These are phyloP conservation scores for Epinotia demarniana DNA, from an alignment of 2,888 invertebrate genomes.

Conservation along the genomic window DNA sequence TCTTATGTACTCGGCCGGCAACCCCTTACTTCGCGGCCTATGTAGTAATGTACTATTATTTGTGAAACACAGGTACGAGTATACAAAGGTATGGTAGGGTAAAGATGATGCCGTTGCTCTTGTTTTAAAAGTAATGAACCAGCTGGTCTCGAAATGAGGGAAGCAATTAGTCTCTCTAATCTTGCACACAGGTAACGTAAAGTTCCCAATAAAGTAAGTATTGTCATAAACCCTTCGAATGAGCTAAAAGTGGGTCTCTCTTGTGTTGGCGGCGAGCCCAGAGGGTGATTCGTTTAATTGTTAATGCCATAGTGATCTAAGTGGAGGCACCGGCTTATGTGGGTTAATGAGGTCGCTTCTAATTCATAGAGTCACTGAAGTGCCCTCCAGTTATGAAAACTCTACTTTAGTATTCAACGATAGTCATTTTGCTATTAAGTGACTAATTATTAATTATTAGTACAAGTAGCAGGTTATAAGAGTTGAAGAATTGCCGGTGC, in stretches of 20 bases:
- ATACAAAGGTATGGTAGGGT: too few relatives aligned
- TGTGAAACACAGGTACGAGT: too few relatives aligned
- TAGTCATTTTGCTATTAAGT: conserved; percentile 13
- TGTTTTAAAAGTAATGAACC: neutral
- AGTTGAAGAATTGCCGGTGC: too few relatives aligned
- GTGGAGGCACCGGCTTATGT: conserved; percentile 65
- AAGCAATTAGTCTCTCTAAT: neutral
- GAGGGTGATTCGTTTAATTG: conserved; percentile 73
- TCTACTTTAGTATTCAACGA: conserved; percentile 15
- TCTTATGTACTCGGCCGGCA: too few relatives aligned
- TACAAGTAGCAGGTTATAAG: too few relatives aligned
- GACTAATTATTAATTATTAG: conserved; percentile 18
- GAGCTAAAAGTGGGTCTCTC: conserved; percentile 41
- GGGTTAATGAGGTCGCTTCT: conserved; percentile 79
- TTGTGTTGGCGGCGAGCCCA: conserved; percentile 48
- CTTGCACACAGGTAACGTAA: conserved; percentile 19
- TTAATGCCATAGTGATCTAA: conserved; percentile 75
- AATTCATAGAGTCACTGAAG: conserved; percentile 75
- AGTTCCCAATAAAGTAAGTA: conserved; percentile 41
- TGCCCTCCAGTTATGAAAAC: conserved; percentile 65
- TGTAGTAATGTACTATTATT: too few relatives aligned
- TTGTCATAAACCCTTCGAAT: conserved; percentile 44
- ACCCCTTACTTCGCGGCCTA: too few relatives aligned
- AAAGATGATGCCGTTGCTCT: too few relatives aligned
- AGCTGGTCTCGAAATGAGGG: neutral